Evolutionary conservation across 2,888 invertebrate genomes (phyloP).

Genomic region (Leucophenga maculata): DNA sequence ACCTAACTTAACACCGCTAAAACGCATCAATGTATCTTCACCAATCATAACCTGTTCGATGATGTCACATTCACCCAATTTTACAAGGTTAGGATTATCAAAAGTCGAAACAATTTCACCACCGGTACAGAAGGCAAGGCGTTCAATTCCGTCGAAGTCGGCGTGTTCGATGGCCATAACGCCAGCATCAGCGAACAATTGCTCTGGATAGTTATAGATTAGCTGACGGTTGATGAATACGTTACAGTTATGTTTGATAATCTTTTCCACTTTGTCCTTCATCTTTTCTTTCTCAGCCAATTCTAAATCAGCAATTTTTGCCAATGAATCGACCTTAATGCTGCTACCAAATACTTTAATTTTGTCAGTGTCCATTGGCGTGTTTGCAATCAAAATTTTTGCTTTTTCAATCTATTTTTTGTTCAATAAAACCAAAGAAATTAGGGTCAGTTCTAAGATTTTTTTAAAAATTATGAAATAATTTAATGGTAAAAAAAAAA

Average conservation of each 20-base stretch:
- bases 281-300: conserved; percentile 99
- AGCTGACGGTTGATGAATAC: conserved; percentile 99
- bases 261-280: conserved; percentile 99
- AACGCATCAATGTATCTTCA: conserved; percentile 94
- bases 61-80: conserved; percentile 92
- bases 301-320: conserved; percentile 97
- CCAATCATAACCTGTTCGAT: conserved; percentile 98
- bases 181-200: conserved; percentile 97
- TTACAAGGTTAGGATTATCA: conserved; percentile 92
- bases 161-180: conserved; percentile 99
- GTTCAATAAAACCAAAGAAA: background rate
- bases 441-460: background rate
- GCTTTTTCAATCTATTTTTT: conserved; percentile 85
- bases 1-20: conserved; percentile 94
- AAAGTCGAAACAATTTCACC: conserved; percentile 99
- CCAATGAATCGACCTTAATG: conserved; percentile 92
- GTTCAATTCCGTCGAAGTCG: conserved; percentile 99
- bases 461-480: no score
- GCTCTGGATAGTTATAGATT: conserved; percentile 99
- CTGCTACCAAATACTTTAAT: conserved; percentile 98
- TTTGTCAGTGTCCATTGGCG: conserved; percentile 99
- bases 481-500: no score
- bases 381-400: conserved; percentile 97
- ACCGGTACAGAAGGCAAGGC: conserved; percentile 96
- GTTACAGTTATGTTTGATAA: conserved; percentile 93